Evolutionary conservation across 23 tunicate genomes (phyloP), one percentile per base, ranked within the genome.

Genomic region (Styela clava): DNA sequence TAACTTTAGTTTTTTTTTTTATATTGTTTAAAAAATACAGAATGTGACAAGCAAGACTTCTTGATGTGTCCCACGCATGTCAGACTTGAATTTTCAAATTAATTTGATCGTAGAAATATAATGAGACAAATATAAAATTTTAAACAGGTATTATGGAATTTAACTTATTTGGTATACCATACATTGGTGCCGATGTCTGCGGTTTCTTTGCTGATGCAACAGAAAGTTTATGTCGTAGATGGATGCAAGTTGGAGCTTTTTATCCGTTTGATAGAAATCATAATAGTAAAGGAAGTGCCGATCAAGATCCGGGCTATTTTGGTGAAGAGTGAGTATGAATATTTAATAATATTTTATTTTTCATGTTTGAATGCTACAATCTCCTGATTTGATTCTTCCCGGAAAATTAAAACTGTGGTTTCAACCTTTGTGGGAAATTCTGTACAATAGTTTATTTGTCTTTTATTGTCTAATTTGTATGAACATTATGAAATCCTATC

Each of bases 191-290:
- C 12, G 99, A 96, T 62, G 95, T 93, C 69, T 96, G 99, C 51
- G 99, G 99, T 24, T 96, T 96, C 64, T 96, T 96, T 85, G 51
- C 65, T 29, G 94, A 96, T 73, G 78, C 97, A 22, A 83, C 84
- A 12, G 90, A 87, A 44, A 94, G 92, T 32, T 74, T 96, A 21
- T 96, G 99, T 63, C 67, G 84, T 87, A 68, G 99, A 52, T 96
- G 99, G 99, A 91, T 85, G 90, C 97, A 96, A 69, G 32, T 96
- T 24, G 99, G 99, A 34, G 97, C 99, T 24, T 96, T 96, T 78
- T 96, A 91, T 74, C 95, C 94, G 5, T 96, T 87, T 52, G 68
- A 85, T 64, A 84, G 99, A 68, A 96, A 96, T 62, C 99, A 96
- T 65, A 96, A 96, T 81, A 88, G 97, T 3, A 25, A 91, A 5